Evolutionary conservation across 2,797 vertebrate species (phyloP), one percentile per base, ranked within the genome.

Genomic region (Oreonectes daqikongensis): DNA sequence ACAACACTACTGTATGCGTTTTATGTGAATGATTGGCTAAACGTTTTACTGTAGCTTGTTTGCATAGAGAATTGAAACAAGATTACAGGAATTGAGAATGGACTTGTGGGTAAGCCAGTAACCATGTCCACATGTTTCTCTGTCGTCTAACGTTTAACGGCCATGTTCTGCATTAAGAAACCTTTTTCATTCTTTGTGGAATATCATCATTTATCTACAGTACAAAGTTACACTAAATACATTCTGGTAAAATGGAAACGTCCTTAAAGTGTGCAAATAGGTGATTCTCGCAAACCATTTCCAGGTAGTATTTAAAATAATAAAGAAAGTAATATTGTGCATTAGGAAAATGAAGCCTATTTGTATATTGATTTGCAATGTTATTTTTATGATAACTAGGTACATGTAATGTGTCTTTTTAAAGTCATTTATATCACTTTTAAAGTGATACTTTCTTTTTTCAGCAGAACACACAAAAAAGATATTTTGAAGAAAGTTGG

Each of bases 61-160:
- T 76, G 59, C 40, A 69, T 38, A 77, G 75, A 40, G 75, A 77
- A 77, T 61, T 72, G 79, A 80, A 80, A 77, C 73, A 44, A 5
- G 32, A 22, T 26, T 67, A 60, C 48, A 53, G 69, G 74, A 77
- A 80, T 71, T 61, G 50, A 71, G 44, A 74, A 42, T 18, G 44
- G 18, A 18, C 42, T 69, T 77, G 53, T 79, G 69, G 70, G 59
- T 75, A 11, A 42, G 52, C 50, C 7, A 22, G 55, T 50, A 7
- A 8, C 32, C 20, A 15, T 30, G 30, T 77, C 42, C 55, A 20
- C 22, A 57, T 8, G 15, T 59, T 53, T 75, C 18, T 59, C 73
- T 46, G 64, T 69, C 42, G 18, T 53, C 20, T 28, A 26, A 3
- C 0, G 0, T 38, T 76, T 38, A 18, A 75, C 3, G 2, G 26